Percentiles rank a stretch among this genome's conserved stretches.
These are phyloP conservation scores for Dioctria rufipes DNA, from an alignment of 2,888 invertebrate genomes.

Conservation along the genomic window DNA sequence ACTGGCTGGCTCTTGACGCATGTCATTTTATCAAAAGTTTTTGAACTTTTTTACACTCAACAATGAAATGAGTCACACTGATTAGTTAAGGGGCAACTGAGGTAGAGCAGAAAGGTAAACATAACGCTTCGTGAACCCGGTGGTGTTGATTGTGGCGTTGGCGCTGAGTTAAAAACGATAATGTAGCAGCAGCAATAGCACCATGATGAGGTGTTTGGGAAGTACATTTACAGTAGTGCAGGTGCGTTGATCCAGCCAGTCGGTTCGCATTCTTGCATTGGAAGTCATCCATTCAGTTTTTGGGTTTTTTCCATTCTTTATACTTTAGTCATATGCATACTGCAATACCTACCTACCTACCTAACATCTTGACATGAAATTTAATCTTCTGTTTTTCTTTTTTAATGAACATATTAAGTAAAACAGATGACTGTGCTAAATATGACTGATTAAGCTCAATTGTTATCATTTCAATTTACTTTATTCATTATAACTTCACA, in stretches of 20 bases:
- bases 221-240: conserved; percentile 28
- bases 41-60: not conserved
- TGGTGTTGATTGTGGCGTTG: not conserved
- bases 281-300: conserved; percentile 11
- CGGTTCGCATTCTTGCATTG: conserved; percentile 5
- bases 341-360: too few species aligned
- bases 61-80: conserved; percentile 29
- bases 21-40: not conserved
- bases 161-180: not conserved
- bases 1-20: not conserved
- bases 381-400: too few species aligned
- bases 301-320: not conserved
- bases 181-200: not conserved
- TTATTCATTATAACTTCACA: too few species aligned
- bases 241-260: conserved; percentile 16
- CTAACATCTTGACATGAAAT: too few species aligned
- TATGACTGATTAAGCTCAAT: too few species aligned
- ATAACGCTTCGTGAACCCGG: not conserved
- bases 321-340: too few species aligned
- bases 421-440: too few species aligned
- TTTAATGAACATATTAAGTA: too few species aligned
- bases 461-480: too few species aligned
- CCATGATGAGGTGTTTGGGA: conserved; percentile 11
- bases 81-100: not conserved
- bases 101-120: conserved; percentile 31